Evolutionary conservation across 2,113 vertebrate species (phyloP), one percentile per base, ranked within the genome.

Genomic region (Helogale parvula): DNA sequence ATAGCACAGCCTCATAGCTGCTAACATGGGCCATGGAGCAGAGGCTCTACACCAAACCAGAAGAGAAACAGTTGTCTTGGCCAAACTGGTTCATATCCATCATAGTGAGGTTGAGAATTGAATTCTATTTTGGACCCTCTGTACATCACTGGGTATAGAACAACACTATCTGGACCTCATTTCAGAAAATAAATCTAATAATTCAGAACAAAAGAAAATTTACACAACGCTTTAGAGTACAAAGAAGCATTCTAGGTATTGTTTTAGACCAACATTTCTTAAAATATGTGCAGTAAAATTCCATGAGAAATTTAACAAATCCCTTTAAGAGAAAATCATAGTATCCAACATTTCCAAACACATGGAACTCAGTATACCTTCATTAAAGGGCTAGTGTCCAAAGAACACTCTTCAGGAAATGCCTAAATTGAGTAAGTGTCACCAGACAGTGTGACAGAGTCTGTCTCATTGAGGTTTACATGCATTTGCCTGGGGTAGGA

Each of bases 21-120:
- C 6, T 13, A 7, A 38, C 13, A 13, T 12, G 7, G 29, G 2
- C 35, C 25, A 12, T 2, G 3, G n/a, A 19, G 9, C 45, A 52
- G n/a, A 68, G 3, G 23, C 54, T 57, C 60, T 50, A 57, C 25
- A 47, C 4, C 1, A 3, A 3, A 29, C 50, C 19, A 23, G 35
- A 84, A 88, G 5, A 14, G 23, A 54, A 29, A 13, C 2, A 7
- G 29, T 15, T 29, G 5, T 29, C 41, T 52, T 29, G 12, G 23
- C 29, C 27, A 21, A 8, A 54, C 29, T 5, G 4, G 57, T 57
- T 90, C 57, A 90, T 5, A 66, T 45, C 8, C 45, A 13, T 52
- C 45, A 41, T 16, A 7, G 38, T 3, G 41, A 54, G 16, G 16
- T 2, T 76, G 80, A n/a, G 21, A 45, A 57, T 69, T 21, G 15